Conservation (phyloP, 1,140 invertebrate species). For the Drosophila baimaii region DNA sequence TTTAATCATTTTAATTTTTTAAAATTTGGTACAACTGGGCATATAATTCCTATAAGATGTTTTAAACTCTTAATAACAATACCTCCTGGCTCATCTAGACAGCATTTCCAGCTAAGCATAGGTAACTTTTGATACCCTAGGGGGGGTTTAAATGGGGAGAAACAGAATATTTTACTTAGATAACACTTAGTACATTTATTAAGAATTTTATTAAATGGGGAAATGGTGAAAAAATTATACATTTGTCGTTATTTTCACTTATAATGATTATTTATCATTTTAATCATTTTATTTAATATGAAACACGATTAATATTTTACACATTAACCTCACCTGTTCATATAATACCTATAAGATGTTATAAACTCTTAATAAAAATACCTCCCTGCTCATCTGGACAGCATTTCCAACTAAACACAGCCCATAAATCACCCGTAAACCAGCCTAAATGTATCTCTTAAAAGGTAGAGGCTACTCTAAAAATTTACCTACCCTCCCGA, state of each 20-base stretch:
- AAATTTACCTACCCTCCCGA: not conserved
- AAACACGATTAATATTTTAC: too few relatives aligned
- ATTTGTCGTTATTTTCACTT: too few relatives aligned
- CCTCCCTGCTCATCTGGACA: not conserved
- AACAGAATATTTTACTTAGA: too few relatives aligned
- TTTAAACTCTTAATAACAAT: not conserved
- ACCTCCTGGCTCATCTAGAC: not conserved
- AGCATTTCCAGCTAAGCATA: not conserved
- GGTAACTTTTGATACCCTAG: not conserved
- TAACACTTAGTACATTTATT: too few relatives aligned
- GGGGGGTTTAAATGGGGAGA: not conserved
- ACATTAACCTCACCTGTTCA: too few relatives aligned
- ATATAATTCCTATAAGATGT: not conserved
- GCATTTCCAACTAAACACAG: not conserved
- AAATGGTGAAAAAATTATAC: too few relatives aligned
- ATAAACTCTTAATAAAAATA: not conserved
- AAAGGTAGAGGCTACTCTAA: constrained; percentile 1
- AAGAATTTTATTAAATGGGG: too few relatives aligned
- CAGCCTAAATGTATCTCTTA: not conserved
- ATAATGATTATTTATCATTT: too few relatives aligned
- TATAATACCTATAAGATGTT: not conserved
- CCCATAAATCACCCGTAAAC: constrained; percentile 21
- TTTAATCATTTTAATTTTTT: too few relatives aligned
- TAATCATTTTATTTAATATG: too few relatives aligned
- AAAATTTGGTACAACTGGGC: too few relatives aligned